Evolutionary conservation across 1,140 invertebrate genomes (phyloP).

Genomic region (Matsumurasca onukii): DNA sequence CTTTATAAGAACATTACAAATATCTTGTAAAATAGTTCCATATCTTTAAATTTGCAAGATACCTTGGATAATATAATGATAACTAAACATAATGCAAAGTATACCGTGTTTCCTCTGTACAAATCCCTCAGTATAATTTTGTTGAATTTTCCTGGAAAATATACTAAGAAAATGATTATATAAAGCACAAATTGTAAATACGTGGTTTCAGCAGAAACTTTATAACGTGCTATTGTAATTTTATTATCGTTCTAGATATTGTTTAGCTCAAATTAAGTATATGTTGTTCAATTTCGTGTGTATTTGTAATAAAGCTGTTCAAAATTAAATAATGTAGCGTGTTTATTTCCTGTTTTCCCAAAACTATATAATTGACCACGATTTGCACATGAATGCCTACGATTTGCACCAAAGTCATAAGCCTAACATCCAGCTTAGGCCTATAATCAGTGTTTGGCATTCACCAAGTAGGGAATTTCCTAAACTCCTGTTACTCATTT

Average conservation of each 20-base stretch:
- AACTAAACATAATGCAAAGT: background rate
- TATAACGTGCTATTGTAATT: background rate
- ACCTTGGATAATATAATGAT: background rate
- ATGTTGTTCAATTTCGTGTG: constrained; percentile 15
- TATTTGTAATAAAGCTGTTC: constrained; percentile 18
- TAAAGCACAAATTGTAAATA: background rate
- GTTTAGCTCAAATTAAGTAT: constrained; percentile 24
- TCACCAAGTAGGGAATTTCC: no score
- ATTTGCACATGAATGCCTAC: no score
- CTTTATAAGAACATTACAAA: no score
- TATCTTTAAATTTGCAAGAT: background rate
- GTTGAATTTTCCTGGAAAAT: background rate
- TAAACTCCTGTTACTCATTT: no score
- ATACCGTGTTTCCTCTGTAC: background rate
- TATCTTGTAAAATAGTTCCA: background rate
- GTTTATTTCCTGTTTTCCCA: no score
- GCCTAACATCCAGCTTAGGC: no score
- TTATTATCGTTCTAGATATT: constrained; percentile 10
- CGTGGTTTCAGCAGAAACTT: background rate
- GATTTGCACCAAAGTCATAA: no score
- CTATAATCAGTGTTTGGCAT: no score
- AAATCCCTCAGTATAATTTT: background rate
- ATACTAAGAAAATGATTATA: background rate
- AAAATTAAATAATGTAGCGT: background rate
- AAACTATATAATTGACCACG: no score